Percentiles rank a stretch among this genome's conserved stretches.
phyloP scores from a whole-genome alignment of 2,888 invertebrate genomes.

The Drosophila barbarae region DNA sequence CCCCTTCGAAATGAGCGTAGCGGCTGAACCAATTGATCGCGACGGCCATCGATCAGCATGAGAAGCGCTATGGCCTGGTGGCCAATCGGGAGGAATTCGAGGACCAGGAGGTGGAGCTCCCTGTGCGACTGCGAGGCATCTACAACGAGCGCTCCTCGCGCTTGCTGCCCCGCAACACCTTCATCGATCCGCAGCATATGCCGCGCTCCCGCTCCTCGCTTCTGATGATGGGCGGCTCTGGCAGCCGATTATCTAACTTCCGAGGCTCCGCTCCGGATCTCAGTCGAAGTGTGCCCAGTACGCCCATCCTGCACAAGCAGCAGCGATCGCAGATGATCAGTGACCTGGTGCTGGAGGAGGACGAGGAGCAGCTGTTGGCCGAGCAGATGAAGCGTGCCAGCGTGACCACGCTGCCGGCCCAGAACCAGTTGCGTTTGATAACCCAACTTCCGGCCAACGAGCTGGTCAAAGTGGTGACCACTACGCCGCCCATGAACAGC shows the following conservation, averaged over 20 bases:
- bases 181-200: conserved; percentile 81
- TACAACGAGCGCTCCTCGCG: conserved; percentile 69
- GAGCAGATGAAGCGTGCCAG: conserved; percentile 59
- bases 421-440: conserved; percentile 46
- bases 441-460: conserved; percentile 55
- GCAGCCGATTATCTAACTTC: conserved; percentile 61
- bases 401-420: conserved; percentile 51
- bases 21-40: conserved; percentile 68
- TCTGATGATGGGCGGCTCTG: conserved; percentile 77
- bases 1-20: conserved; percentile 78
- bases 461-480: conserved; percentile 60
- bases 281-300: conserved; percentile 78
- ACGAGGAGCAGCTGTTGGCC: conserved; percentile 54
- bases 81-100: conserved; percentile 68
- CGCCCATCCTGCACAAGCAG: conserved; percentile 73
- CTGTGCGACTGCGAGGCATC: conserved; percentile 74
- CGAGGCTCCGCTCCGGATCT: conserved; percentile 79
- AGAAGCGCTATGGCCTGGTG: conserved; percentile 58
- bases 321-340: conserved; percentile 62
- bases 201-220: conserved; percentile 82
- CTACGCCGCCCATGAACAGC: conserved; percentile 49
- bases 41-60: conserved; percentile 62
- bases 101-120: conserved; percentile 77
- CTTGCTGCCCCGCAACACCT: conserved; percentile 76
- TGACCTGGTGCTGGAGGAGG: conserved; percentile 69